Conservation (phyloP, 2,888 invertebrate genomes). For the Esperia sulphurella region DNA sequence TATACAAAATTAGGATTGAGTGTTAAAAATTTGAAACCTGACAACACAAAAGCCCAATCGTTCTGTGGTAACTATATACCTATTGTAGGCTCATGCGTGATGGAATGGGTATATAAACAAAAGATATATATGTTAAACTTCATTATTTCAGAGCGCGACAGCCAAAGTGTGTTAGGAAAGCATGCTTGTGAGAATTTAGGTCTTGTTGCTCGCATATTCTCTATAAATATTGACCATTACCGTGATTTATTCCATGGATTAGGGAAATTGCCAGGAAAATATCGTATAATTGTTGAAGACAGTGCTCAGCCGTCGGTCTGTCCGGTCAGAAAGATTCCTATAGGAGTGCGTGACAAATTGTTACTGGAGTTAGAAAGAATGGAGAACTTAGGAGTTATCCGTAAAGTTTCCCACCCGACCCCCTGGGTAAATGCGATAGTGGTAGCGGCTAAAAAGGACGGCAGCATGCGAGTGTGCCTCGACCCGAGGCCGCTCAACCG, state of each 20-base stretch:
- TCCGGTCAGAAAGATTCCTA: conserved; percentile 20
- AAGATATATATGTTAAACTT: not conserved
- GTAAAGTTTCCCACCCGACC: conserved; percentile 17
- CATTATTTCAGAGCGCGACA: not conserved
- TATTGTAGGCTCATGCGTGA: not conserved
- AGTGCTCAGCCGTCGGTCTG: conserved; percentile 7
- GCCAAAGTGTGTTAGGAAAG: conserved; percentile 1
- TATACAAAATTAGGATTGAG: not conserved
- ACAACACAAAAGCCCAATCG: not conserved
- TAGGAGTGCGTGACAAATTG: conserved; percentile 19
- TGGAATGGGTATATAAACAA: conserved; percentile 1
- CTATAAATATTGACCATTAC: not conserved
- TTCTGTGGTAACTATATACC: conserved; percentile 5
- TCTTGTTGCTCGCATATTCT: not conserved
- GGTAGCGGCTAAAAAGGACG: conserved; percentile 14
- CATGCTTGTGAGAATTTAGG: conserved; percentile 4
- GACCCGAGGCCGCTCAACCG: conserved; percentile 12
- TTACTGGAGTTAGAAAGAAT: conserved; percentile 10
- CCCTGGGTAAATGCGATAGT: conserved; percentile 23
- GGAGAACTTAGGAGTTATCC: conserved; percentile 12
- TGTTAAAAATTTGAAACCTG: not conserved
- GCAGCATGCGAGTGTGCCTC: conserved; percentile 5
- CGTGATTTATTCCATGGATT: conserved; percentile 21
- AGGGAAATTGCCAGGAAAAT: conserved; percentile 20
- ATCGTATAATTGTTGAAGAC: conserved; percentile 17